These are phyloP conservation scores for Prosapia bicincta DNA, from an alignment of 2,888 invertebrate species.

Conservation along the genomic window DNA sequence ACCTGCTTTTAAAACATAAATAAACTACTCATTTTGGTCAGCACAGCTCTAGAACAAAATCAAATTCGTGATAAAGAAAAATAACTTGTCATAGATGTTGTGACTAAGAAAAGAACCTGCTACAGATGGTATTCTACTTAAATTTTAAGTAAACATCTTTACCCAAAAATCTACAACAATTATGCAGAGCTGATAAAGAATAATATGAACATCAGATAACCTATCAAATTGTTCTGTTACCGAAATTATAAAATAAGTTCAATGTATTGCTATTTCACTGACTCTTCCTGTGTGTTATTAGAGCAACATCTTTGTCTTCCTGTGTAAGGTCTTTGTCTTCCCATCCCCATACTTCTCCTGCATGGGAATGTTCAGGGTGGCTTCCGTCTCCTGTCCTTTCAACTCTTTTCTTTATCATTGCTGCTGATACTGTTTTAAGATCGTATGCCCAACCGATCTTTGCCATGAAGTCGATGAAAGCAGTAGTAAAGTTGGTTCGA, in stretches of 20 bases:
- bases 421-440: conserved; percentile 70
- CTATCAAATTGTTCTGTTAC: background rate
- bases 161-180: background rate
- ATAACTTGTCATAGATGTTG: no score
- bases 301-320: conserved; percentile 40
- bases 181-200: background rate
- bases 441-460: conserved; percentile 79
- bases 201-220: background rate
- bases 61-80: no score
- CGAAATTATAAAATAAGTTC: background rate
- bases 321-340: conserved; percentile 59
- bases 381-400: conserved; percentile 71
- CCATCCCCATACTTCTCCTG: conserved; percentile 70
- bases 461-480: conserved; percentile 57
- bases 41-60: background rate
- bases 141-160: background rate
- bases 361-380: conserved; percentile 56
- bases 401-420: conserved; percentile 65
- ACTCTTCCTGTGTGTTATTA: conserved; percentile 36
- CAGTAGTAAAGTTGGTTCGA: conserved; percentile 40
- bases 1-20: background rate
- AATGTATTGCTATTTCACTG: background rate
- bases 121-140: background rate
- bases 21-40: background rate
- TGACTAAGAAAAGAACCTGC: no score